Conservation (phyloP, 2,888 invertebrate species). For the Eudemis profundana region DNA sequence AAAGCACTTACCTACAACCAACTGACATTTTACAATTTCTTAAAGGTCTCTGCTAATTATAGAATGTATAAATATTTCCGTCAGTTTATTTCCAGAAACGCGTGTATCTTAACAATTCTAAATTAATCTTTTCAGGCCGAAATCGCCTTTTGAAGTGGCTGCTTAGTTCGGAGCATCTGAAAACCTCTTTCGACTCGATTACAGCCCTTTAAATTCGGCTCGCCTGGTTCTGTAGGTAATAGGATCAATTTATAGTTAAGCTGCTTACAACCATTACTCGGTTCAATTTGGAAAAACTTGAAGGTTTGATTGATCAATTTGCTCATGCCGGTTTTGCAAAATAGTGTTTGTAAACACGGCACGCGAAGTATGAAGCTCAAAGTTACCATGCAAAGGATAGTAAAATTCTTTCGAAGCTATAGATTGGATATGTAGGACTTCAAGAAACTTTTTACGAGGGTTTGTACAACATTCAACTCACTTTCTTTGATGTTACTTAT, state of each 20-base stretch:
- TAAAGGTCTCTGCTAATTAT: too few species aligned
- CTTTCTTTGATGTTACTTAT: too few species aligned
- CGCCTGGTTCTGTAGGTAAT: background rate
- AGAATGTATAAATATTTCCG: too few species aligned
- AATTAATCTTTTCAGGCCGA: slow-evolving; percentile 3
- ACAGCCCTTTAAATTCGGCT: background rate
- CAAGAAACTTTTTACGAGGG: too few species aligned
- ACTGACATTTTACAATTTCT: too few species aligned
- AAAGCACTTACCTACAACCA: too few species aligned
- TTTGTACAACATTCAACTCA: too few species aligned
- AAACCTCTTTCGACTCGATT: slow-evolving; percentile 16
- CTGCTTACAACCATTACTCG: slow-evolving; percentile 2
- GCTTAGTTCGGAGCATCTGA: slow-evolving; percentile 5
- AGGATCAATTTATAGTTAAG: slow-evolving; percentile 14
- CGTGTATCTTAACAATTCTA: background rate
- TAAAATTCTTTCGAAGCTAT: too few species aligned
- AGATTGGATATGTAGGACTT: too few species aligned
- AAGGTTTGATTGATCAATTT: background rate
- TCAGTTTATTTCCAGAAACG: background rate
- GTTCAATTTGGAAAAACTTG: background rate
- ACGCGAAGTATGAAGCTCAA: too few species aligned
- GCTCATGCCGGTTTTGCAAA: background rate
- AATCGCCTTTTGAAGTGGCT: slow-evolving; percentile 8
- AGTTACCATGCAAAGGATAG: too few species aligned
- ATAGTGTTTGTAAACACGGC: background rate